phyloP scores from a whole-genome alignment of 2,797 vertebrate genomes.

The Ceyx erithaca region DNA sequence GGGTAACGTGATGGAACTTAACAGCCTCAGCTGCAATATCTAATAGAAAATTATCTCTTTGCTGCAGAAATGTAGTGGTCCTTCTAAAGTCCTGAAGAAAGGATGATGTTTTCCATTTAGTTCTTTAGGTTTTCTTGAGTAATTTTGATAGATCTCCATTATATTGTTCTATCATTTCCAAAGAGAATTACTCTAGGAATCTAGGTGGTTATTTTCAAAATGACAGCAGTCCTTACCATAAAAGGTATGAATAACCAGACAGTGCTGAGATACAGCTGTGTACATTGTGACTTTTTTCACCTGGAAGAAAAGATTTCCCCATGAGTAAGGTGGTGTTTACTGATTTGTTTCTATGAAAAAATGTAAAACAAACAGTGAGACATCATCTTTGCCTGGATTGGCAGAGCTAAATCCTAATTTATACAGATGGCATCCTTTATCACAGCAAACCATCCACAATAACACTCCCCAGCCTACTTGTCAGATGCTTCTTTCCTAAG shows the following conservation, averaged over 20 bases:
- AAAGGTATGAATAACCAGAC: neutral
- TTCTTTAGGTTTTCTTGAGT: neutral
- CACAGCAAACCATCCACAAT: neutral
- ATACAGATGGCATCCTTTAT: slow-evolving; percentile 18
- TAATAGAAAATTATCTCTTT: slow-evolving; percentile 10
- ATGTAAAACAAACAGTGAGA: slow-evolving; percentile 11
- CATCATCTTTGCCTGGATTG: slow-evolving; percentile 12
- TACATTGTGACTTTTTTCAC: neutral
- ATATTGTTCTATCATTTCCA: neutral
- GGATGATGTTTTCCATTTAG: slow-evolving; percentile 24
- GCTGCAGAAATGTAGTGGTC: neutral
- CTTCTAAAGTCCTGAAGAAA: slow-evolving; percentile 16
- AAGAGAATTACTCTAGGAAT: neutral
- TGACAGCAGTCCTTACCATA: neutral
- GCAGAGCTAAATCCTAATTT: slow-evolving; percentile 28
- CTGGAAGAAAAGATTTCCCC: slow-evolving; percentile 6
- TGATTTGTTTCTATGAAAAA: slow-evolving; percentile 19
- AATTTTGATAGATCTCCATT: slow-evolving; percentile 1
- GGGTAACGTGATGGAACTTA: neutral
- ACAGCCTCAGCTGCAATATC: neutral
- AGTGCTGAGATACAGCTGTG: neutral
- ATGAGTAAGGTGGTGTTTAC: neutral
- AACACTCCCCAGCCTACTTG: neutral
- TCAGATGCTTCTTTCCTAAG: neutral
- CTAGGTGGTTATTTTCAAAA: slow-evolving; percentile 23